A percentile compares a stretch with the other conserved stretches of the same genome.
Conservation (phyloP, 2,888 invertebrate species). For the Hartigia nigra region DNA sequence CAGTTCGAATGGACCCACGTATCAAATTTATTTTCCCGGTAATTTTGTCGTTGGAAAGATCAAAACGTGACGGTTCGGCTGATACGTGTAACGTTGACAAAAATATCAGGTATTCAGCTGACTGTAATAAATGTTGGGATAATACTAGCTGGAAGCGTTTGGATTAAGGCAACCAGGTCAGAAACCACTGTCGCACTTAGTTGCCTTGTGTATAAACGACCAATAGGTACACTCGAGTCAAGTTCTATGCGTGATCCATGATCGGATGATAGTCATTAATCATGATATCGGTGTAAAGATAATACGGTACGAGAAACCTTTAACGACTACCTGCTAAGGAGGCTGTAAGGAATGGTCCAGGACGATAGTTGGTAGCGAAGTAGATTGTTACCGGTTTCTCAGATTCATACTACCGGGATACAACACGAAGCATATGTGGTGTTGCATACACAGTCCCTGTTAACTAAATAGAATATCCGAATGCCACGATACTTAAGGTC, state of each 20-base stretch:
- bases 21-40: background rate
- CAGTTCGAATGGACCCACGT: background rate
- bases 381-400: background rate
- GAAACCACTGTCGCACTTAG: constrained; percentile 30
- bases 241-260: background rate
- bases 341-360: background rate
- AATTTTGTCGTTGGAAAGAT: background rate
- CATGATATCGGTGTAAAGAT: constrained; percentile 29
- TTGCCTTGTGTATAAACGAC: background rate
- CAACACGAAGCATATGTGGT: background rate
- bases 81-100: background rate
- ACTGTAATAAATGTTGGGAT: background rate
- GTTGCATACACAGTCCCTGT: background rate
- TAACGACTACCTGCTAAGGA: constrained; percentile 23
- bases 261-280: constrained; percentile 36
- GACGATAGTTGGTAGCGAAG: background rate
- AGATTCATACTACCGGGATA: background rate
- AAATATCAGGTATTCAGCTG: background rate
- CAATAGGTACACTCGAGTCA: background rate
- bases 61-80: background rate
- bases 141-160: constrained; percentile 25
- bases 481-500: background rate
- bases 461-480: background rate
- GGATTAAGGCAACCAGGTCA: constrained; percentile 63
- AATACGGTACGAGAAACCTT: background rate